phyloP scores from a whole-genome alignment of 2,797 vertebrate species.

The Amniataba percoides region DNA sequence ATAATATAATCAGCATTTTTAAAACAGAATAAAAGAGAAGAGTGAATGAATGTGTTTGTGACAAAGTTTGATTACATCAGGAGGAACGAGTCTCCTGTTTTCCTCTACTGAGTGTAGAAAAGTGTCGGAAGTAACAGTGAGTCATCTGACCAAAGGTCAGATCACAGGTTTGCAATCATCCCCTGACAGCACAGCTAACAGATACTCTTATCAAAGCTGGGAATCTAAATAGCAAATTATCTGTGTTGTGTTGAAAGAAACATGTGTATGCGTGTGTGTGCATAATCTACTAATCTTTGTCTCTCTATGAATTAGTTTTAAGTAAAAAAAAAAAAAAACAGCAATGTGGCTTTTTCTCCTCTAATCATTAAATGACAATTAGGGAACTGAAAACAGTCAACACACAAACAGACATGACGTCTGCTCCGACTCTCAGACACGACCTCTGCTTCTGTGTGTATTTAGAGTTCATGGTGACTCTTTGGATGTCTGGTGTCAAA shows the following conservation, averaged over 20 bases:
- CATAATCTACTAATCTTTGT: constrained; percentile 6
- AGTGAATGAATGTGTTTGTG: background rate
- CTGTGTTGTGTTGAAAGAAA: constrained; percentile 26
- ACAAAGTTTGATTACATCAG: constrained; percentile 37
- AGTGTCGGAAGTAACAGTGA: constrained; percentile 19
- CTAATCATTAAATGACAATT: background rate
- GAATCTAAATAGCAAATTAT: constrained; percentile 48
- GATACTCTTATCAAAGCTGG: constrained; percentile 36
- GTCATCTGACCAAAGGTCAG: constrained; percentile 61
- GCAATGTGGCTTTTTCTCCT: background rate
- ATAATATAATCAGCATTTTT: background rate
- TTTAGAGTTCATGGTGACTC: background rate
- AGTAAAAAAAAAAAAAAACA: constrained; percentile 7
- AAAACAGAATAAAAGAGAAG: background rate
- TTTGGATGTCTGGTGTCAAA: background rate
- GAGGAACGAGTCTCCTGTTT: background rate
- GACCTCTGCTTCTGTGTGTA: background rate
- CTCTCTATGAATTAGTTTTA: constrained; percentile 1
- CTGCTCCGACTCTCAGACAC: background rate
- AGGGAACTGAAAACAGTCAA: constrained; percentile 3
- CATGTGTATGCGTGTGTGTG: background rate
- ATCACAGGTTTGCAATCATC: constrained; percentile 44
- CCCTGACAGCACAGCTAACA: constrained; percentile 55
- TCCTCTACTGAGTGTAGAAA: constrained; percentile 13
- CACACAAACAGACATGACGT: background rate